These are phyloP conservation scores for Rhagoletis zephyria DNA, from an alignment of 1,140 invertebrate genomes.

Conservation along the genomic window DNA sequence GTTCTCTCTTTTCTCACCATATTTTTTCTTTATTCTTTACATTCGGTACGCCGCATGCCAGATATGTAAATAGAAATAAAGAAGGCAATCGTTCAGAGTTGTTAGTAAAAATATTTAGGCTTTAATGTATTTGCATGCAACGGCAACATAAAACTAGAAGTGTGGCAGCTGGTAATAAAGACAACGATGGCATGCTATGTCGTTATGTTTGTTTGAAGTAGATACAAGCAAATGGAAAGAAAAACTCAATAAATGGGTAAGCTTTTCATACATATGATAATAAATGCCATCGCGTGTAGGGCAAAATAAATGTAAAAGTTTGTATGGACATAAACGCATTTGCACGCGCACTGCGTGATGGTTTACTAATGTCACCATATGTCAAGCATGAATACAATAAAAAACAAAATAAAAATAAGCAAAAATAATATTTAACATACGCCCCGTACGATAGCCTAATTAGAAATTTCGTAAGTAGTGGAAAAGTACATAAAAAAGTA, in stretches of 20 bases:
- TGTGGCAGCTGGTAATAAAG: not conserved
- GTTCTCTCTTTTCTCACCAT: too few relatives aligned
- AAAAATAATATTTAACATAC: constrained; percentile 1
- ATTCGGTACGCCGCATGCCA: not conserved
- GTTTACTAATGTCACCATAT: constrained; percentile 12
- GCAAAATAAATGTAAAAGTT: not conserved
- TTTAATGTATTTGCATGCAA: constrained; percentile 30
- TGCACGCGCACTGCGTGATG: not conserved
- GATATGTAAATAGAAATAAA: constrained; percentile 10
- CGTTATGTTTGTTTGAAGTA: not conserved
- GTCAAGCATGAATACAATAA: not conserved
- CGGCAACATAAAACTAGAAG: not conserved
- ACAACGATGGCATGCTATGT: not conserved
- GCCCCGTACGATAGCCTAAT: constrained; percentile 3
- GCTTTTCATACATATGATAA: too few relatives aligned
- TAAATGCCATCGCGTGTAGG: not conserved
- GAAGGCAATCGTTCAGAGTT: not conserved
- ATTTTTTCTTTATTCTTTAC: not conserved
- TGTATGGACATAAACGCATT: not conserved
- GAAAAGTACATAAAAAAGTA: too few relatives aligned
- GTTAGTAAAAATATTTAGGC: not conserved
- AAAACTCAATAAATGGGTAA: not conserved
- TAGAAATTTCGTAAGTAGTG: too few relatives aligned
- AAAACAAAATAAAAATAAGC: not conserved
- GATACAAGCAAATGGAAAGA: not conserved